These are phyloP conservation scores for Sander vitreus DNA, from an alignment of 2,113 vertebrate species.

Conservation along the genomic window DNA sequence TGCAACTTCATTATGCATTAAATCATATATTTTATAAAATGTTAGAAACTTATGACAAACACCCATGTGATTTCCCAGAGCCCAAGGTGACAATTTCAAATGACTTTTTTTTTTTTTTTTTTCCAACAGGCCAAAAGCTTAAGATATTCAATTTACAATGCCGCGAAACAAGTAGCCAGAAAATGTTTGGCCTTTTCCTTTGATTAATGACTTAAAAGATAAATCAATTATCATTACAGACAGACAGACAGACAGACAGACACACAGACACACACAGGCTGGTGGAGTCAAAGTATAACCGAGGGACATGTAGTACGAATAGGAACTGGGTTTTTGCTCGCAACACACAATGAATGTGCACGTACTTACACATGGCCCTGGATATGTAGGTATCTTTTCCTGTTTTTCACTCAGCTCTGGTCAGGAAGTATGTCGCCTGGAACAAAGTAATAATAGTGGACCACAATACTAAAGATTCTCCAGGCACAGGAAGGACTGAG, in stretches of 20 bases:
- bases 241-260: background rate
- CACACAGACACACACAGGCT: no score
- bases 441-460: conserved; percentile 19
- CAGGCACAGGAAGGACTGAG: conserved; percentile 31
- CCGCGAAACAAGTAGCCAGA: background rate
- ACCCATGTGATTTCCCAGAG: no score
- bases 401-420: conserved; percentile 57
- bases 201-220: background rate
- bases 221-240: background rate
- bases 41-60: no score
- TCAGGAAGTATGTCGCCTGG: conserved; percentile 38
- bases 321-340: conserved; percentile 16
- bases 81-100: no score
- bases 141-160: background rate
- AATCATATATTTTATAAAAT: no score
- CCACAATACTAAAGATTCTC: conserved; percentile 1
- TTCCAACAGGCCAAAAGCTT: background rate
- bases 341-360: conserved; percentile 14
- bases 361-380: background rate
- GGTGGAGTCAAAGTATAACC: conserved; percentile 25
- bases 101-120: background rate
- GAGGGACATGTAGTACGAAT: background rate
- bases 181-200: background rate
- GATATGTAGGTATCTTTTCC: conserved; percentile 55
- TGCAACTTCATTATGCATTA: no score